Percentiles rank a stretch among this genome's conserved stretches.
These are phyloP conservation scores for Dunckerocampus dactyliophorus DNA, from an alignment of 2,113 vertebrate genomes.

Conservation along the genomic window DNA sequence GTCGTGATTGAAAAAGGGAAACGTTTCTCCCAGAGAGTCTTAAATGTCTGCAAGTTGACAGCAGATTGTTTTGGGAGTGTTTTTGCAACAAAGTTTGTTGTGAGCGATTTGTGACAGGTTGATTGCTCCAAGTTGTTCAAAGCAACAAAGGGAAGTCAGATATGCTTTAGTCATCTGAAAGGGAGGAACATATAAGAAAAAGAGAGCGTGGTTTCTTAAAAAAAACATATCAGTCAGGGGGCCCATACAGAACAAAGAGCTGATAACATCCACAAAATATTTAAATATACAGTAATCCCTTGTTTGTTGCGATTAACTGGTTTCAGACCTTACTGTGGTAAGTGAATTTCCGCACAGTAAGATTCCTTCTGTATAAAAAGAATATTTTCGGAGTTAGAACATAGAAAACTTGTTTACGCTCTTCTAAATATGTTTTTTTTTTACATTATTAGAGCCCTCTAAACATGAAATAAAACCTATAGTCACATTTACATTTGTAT, in stretches of 20 bases:
- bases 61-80: constrained; percentile 14
- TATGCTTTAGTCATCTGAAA: constrained; percentile 3
- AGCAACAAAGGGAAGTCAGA: background rate
- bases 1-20: constrained; percentile 13
- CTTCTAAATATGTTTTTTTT: too few relatives aligned
- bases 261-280: constrained; percentile 30
- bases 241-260: background rate
- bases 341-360: too few relatives aligned
- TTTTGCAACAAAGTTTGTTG: constrained; percentile 1
- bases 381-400: too few relatives aligned
- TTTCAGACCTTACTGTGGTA: too few relatives aligned
- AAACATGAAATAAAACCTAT: too few relatives aligned
- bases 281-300: background rate
- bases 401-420: too few relatives aligned
- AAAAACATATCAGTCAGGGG: constrained; percentile 11
- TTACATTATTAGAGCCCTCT: too few relatives aligned
- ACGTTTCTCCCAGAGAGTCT: background rate
- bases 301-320: too few relatives aligned
- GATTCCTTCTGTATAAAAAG: too few relatives aligned
- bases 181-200: background rate
- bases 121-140: background rate
- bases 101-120: constrained; percentile 24
- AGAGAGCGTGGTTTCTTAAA: background rate
- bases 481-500: too few relatives aligned
- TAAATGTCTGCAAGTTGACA: background rate